Base-by-base conservation (phyloP, 53 echinoderm and acorn worm genomes). In the Paracentrotus lividus region DNA sequence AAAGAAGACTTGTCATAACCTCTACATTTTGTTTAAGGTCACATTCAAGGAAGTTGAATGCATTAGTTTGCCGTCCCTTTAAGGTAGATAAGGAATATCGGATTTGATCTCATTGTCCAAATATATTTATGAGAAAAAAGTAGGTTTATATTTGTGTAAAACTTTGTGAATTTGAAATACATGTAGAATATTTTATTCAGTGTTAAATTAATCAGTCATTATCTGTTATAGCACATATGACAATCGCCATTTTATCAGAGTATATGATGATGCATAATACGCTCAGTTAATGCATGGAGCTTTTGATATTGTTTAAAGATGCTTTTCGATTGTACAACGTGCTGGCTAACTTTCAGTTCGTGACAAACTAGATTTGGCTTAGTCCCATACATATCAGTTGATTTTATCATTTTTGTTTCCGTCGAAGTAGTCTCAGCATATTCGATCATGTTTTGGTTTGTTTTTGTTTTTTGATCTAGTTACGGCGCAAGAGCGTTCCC, bases 111-210 rank as follows among this genome's bases (percentile, higher is more conserved):
- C 29, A 20, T 20, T 42, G 43, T 77, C 40, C 43, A 13, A 77
- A 77, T 81, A 18, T 47, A 81, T 81, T 81, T 81, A 81, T 81
- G 81, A 77, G 43, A n/a, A 44, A 47, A 10, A 81, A n/a, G 44
- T 45, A 24, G 27, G 27, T 45, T 32, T 23, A 47, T 81, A 36
- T 76, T 76, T 14, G 24, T 81, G 12, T 1, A 9, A 44, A 81
- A 81, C 12, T 26, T 76, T 76, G 47, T 81, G 81, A 81, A 45
- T n/a, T 23, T 81, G n/a, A 32, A 12, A 42, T 45, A 47, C 47
- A 81, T 40, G 26, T n/a, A 44, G 47, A 14, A 81, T 81, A 81
- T 81, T n/a, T 81, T 81, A 81, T 81, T 81, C 21, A 43, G 24
- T 81, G 44, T 47, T 81, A 4, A 40, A 72, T 5, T 36, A 40